phyloP scores from a whole-genome alignment of 2,797 vertebrate genomes.

The Scarus forsteni region DNA sequence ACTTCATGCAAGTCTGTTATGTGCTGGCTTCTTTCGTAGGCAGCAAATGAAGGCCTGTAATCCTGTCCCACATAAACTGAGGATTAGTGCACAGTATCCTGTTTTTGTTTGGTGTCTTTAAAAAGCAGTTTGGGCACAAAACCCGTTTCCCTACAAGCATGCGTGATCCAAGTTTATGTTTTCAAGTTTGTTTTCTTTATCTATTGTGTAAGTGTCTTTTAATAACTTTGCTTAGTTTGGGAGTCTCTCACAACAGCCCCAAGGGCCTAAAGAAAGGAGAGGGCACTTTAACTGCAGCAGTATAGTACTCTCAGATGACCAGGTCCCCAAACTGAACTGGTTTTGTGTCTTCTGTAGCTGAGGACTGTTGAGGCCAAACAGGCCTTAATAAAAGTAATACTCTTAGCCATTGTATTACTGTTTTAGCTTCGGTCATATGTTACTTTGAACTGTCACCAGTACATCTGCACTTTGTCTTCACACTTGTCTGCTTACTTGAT shows the following conservation, averaged over 20 bases:
- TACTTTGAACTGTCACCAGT: background rate
- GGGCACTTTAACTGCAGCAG: constrained; percentile 21
- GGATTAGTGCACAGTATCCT: constrained; percentile 30
- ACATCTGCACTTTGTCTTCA: background rate
- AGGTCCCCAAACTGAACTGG: constrained; percentile 25
- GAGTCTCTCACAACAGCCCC: constrained; percentile 4
- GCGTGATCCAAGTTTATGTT: background rate
- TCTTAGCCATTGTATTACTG: background rate
- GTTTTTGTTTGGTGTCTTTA: constrained; percentile 20
- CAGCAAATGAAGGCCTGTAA: constrained; percentile 49
- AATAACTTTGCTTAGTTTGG: constrained; percentile 10
- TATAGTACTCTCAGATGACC: constrained; percentile 51
- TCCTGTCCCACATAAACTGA: constrained; percentile 43
- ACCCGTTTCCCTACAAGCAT: background rate
- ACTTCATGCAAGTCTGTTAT: background rate
- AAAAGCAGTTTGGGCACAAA: constrained; percentile 23
- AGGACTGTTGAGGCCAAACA: background rate
- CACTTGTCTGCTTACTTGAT: background rate
- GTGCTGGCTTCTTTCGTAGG: constrained; percentile 15
- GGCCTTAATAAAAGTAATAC: background rate
- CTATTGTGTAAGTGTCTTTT: background rate
- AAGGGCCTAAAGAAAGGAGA: background rate
- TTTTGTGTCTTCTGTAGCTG: constrained; percentile 10
- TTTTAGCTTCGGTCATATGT: background rate
- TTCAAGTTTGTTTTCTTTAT: background rate